Conservation (phyloP, 1,140 invertebrate species). For the Polyergus mexicanus region DNA sequence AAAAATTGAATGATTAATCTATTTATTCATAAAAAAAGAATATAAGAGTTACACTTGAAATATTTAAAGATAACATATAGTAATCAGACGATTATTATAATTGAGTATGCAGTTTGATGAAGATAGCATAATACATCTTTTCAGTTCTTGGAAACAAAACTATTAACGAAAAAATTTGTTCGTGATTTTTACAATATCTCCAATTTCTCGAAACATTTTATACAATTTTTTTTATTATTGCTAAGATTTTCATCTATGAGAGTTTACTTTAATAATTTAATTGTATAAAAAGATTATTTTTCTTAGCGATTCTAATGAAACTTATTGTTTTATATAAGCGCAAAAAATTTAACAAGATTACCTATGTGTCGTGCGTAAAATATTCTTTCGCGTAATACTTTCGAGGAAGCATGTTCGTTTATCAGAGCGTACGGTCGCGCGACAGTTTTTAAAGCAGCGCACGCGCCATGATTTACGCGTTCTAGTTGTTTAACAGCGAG, state of each 20-base stretch:
- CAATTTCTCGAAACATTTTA: neutral
- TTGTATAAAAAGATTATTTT: neutral
- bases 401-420: constrained; percentile 32
- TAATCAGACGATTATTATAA: neutral
- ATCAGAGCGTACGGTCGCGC: constrained; percentile 1
- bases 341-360: constrained; percentile 24
- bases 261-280: neutral
- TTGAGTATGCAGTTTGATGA: neutral
- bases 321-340: neutral
- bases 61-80: neutral
- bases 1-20: neutral
- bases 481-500: constrained; percentile 69
- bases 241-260: neutral
- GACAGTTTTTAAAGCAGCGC: constrained; percentile 30
- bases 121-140: neutral
- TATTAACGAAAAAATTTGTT: constrained; percentile 8
- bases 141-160: neutral
- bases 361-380: neutral
- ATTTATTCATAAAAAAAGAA: neutral
- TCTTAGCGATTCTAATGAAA: neutral
- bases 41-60: neutral
- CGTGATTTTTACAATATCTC: neutral
- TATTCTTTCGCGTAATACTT: neutral
- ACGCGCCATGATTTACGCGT: constrained; percentile 68
- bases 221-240: neutral